Evolutionary conservation across 2,888 invertebrate genomes (phyloP).

Genomic region (Leptopilina syphax): DNA sequence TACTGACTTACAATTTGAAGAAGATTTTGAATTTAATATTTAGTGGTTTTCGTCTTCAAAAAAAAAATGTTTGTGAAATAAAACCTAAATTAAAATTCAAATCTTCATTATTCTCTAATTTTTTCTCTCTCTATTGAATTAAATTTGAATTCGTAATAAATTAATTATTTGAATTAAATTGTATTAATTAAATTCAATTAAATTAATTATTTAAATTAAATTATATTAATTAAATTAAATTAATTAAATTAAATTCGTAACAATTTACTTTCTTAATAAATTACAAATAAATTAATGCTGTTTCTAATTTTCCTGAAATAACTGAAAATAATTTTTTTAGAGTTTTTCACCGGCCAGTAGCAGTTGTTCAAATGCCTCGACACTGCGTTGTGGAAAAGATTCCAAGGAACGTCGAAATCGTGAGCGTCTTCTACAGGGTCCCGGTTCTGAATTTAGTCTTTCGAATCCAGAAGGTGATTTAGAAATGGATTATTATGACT

Average conservation of each 20-base stretch:
- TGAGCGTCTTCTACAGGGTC: conserved; percentile 82
- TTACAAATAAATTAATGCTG: no score
- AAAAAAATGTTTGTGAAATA: neutral
- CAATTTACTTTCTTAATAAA: no score
- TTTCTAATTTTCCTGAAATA: neutral
- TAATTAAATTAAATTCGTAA: no score
- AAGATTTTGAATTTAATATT: no score
- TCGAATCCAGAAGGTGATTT: conserved; percentile 85
- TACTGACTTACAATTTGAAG: neutral
- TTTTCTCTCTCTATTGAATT: no score
- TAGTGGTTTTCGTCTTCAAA: no score
- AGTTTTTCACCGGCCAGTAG: conserved; percentile 68
- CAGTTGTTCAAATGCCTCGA: conserved; percentile 67
- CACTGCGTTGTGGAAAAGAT: conserved; percentile 76
- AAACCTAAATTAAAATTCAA: neutral
- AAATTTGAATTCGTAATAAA: no score
- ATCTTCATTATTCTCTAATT: neutral
- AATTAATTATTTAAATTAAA: no score
- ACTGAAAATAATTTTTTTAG: conserved; percentile 55
- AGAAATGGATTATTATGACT: conserved; percentile 93
- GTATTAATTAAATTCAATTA: no score
- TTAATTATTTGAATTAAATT: no score
- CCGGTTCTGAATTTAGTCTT: conserved; percentile 88
- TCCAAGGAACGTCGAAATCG: conserved; percentile 89
- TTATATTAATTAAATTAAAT: no score